Evolutionary conservation across 1,140 invertebrate species (phyloP).

Genomic region (Drosophila serrata): DNA sequence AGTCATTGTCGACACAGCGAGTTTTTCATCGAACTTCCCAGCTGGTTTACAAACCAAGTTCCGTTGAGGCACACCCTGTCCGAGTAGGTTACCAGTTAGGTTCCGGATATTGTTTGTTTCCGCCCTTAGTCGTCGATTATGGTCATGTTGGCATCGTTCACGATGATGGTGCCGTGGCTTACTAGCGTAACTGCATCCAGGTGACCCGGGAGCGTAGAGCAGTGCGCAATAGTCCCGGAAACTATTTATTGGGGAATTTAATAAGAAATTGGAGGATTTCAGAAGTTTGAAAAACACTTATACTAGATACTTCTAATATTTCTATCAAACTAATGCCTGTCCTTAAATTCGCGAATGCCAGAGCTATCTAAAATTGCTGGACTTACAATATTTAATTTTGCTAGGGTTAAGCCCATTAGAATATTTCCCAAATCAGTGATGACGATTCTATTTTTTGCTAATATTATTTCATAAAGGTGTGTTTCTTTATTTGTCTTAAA

Average conservation of each 20-base stretch:
- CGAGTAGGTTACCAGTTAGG: slow-evolving; percentile 6
- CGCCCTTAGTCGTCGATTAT: neutral
- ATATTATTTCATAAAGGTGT: slow-evolving; percentile 2
- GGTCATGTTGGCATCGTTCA: slow-evolving; percentile 5
- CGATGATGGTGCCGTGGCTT: slow-evolving; percentile 10
- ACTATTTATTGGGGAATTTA: neutral
- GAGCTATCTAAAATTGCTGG: neutral
- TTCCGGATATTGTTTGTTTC: slow-evolving; percentile 2
- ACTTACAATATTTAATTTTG: no score
- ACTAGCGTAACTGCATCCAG: neutral
- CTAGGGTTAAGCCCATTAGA: slow-evolving; percentile 4
- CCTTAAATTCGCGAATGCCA: neutral
- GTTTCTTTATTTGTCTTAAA: neutral
- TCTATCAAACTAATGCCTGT: neutral
- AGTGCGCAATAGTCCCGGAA: neutral
- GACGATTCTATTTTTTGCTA: no score
- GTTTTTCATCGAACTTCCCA: no score
- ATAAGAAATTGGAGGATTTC: slow-evolving; percentile 6
- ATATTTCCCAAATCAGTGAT: no score
- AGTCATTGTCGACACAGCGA: no score
- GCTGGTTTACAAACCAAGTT: no score
- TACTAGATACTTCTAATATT: slow-evolving; percentile 2
- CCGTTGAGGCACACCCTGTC: no score
- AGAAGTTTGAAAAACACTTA: slow-evolving; percentile 1
- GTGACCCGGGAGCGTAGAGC: neutral